Evolutionary conservation across 2,797 vertebrate species (phyloP).

Genomic region (Serranus cabrilla): DNA sequence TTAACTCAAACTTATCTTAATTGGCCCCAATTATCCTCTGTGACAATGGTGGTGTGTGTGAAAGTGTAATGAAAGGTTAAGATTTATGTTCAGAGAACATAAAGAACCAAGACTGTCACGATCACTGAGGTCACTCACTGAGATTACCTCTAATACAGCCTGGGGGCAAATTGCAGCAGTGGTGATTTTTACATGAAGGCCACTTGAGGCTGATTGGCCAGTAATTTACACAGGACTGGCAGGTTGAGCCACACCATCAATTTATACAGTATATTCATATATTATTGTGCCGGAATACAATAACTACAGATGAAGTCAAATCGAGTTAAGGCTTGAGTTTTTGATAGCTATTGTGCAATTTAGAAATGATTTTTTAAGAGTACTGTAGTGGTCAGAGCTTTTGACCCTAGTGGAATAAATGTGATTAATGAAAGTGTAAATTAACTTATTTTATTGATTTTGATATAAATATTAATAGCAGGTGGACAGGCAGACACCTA

Average conservation of each 20-base stretch:
- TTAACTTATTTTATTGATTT: not conserved
- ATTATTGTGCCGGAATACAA: not conserved
- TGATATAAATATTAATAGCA: constrained; percentile 2
- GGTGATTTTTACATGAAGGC: constrained; percentile 19
- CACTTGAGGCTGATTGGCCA: constrained; percentile 25
- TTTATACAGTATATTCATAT: not conserved
- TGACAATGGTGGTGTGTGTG: constrained; percentile 54
- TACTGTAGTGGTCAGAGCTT: not conserved
- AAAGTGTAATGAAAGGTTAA: constrained; percentile 80
- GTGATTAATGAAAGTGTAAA: not conserved
- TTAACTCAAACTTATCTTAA: constrained; percentile 70
- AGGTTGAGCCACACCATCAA: not conserved
- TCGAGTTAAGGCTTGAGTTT: not conserved
- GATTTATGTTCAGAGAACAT: constrained; percentile 70
- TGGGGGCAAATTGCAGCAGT: constrained; percentile 30
- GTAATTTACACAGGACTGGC: constrained; percentile 8
- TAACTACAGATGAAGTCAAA: not conserved
- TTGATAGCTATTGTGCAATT: not conserved
- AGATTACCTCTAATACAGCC: constrained; percentile 2
- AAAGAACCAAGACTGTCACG: constrained; percentile 40
- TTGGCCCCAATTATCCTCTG: constrained; percentile 78
- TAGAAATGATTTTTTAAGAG: not conserved
- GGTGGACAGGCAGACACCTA: not conserved
- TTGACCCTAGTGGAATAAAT: not conserved
- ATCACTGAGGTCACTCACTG: constrained; percentile 27